These are phyloP conservation scores for Rosalia funebris DNA, from an alignment of 2,888 invertebrate species.

Conservation along the genomic window DNA sequence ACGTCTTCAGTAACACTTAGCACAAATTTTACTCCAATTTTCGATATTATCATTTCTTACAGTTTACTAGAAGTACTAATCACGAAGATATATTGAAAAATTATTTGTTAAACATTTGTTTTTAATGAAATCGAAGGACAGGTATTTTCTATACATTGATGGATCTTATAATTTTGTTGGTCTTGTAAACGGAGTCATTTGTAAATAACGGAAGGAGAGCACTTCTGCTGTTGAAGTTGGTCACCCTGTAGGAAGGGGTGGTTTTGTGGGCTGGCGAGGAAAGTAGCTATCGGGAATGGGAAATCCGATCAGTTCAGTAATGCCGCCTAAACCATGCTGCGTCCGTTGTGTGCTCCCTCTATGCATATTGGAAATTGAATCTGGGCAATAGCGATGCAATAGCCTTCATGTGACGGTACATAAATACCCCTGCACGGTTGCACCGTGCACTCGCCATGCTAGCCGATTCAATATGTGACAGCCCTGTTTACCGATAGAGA, in stretches of 20 bases:
- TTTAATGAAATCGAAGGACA: too few species aligned
- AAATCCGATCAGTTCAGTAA: constrained; percentile 60
- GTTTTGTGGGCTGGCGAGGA: constrained; percentile 36
- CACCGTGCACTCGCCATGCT: constrained; percentile 44
- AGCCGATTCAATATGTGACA: constrained; percentile 61
- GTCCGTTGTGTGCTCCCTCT: constrained; percentile 52
- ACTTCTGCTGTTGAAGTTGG: too few species aligned
- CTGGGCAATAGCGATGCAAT: constrained; percentile 61
- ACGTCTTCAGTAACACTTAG: too few species aligned
- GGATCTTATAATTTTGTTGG: too few species aligned
- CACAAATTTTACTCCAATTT: too few species aligned
- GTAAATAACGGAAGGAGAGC: too few species aligned
- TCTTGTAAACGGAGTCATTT: too few species aligned
- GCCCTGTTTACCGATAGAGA: constrained; percentile 61
- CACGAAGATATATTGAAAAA: too few species aligned
- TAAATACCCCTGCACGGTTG: constrained; percentile 51
- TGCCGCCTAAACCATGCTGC: constrained; percentile 56
- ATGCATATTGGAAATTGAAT: constrained; percentile 65
- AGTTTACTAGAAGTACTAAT: too few species aligned
- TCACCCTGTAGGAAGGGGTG: constrained; percentile 30
- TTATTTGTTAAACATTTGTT: too few species aligned
- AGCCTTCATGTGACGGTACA: constrained; percentile 61
- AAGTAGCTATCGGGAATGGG: constrained; percentile 49
- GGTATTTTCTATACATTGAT: too few species aligned
- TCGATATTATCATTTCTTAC: too few species aligned